A percentile compares a stretch with the other conserved stretches of the same genome.
Conservation (phyloP, 2,113 vertebrate genomes). For the Pagrus major region DNA sequence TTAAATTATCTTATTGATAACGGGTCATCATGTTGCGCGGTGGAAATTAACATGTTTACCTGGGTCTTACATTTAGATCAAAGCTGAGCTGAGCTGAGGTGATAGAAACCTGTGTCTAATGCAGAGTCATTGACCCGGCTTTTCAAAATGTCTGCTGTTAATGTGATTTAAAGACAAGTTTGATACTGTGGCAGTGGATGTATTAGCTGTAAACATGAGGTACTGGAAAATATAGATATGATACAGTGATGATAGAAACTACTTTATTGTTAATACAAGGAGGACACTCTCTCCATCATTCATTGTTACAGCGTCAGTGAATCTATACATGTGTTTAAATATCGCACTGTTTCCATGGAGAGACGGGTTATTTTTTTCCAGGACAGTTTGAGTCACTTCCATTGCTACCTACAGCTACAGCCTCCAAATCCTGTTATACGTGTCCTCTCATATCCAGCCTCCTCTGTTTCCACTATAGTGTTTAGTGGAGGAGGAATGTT, state of each 20-base stretch:
- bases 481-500: slow-evolving; percentile 82
- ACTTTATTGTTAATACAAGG: not conserved
- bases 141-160: too few relatives aligned
- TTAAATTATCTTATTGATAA: too few relatives aligned
- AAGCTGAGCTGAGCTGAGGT: too few relatives aligned
- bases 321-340: not conserved
- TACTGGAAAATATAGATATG: not conserved
- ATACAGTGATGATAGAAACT: not conserved
- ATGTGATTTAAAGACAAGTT: not conserved
- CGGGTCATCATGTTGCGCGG: too few relatives aligned
- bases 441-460: slow-evolving; percentile 51
- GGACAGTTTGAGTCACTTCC: slow-evolving; percentile 13
- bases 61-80: too few relatives aligned
- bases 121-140: too few relatives aligned
- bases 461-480: slow-evolving; percentile 56
- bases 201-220: not conserved
- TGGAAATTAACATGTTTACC: too few relatives aligned
- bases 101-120: too few relatives aligned
- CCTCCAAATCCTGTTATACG: slow-evolving; percentile 48
- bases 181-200: not conserved
- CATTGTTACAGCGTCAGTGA: not conserved
- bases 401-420: slow-evolving; percentile 22
- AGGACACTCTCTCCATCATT: not conserved
- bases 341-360: not conserved
- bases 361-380: not conserved